Evolutionary conservation across 37 sponge, comb jelly and placozoan species (phyloP).

Genomic region (Beroe forskalii): DNA sequence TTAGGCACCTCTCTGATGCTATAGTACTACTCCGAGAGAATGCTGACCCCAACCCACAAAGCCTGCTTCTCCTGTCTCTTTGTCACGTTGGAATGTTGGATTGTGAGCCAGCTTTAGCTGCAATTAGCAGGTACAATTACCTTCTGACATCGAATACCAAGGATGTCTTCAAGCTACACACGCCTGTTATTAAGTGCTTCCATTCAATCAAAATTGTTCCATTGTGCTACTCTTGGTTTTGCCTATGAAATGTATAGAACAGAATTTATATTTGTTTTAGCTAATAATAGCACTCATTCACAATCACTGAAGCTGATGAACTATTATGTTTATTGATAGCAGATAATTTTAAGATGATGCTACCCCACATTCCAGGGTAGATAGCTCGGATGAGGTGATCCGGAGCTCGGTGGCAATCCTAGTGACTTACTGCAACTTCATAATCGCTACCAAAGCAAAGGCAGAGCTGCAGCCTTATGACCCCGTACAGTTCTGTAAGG

Average conservation of each 20-base stretch:
- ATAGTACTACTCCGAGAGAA: background rate
- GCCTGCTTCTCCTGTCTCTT: background rate
- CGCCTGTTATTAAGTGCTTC: too few relatives aligned
- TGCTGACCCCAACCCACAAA: background rate
- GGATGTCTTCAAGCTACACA: too few relatives aligned
- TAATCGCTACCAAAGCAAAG: background rate
- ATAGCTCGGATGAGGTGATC: background rate
- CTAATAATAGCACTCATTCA: too few relatives aligned
- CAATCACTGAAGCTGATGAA: too few relatives aligned
- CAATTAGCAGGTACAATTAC: background rate
- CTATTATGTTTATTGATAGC: too few relatives aligned
- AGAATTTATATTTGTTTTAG: too few relatives aligned
- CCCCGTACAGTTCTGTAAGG: background rate
- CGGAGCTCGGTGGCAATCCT: background rate
- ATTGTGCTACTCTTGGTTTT: too few relatives aligned
- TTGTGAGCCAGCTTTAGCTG: slow-evolving; percentile 8
- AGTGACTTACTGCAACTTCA: background rate
- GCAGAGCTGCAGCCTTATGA: background rate
- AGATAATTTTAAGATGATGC: too few relatives aligned
- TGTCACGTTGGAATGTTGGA: background rate
- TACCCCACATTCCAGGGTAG: slow-evolving; percentile 2
- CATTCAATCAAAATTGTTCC: too few relatives aligned
- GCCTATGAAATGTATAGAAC: too few relatives aligned
- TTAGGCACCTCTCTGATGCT: slow-evolving; percentile 22
- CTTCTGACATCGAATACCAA: too few relatives aligned